These are phyloP conservation scores for Microchrysa polita DNA, from an alignment of 2,888 invertebrate genomes.

Conservation along the genomic window DNA sequence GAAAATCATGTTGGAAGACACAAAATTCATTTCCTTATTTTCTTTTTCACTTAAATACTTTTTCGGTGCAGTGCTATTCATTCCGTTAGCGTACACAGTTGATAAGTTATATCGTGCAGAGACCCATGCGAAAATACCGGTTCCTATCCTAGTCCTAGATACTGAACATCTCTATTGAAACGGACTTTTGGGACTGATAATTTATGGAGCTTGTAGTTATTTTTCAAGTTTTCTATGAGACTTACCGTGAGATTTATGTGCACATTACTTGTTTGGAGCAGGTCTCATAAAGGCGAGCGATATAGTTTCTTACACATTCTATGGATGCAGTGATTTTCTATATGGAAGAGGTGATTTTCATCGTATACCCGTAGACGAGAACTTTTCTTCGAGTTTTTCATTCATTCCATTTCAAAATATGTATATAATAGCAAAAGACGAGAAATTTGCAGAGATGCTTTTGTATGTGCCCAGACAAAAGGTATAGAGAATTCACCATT, in stretches of 20 bases:
- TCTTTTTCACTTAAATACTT: slow-evolving; percentile 33
- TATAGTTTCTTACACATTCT: slow-evolving; percentile 43
- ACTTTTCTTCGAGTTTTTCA: too few relatives aligned
- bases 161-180: slow-evolving; percentile 26
- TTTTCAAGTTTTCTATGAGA: slow-evolving; percentile 50
- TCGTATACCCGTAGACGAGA: too few relatives aligned
- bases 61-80: slow-evolving; percentile 4
- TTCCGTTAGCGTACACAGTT: slow-evolving; percentile 9
- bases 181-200: slow-evolving; percentile 44
- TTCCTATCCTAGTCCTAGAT: neutral
- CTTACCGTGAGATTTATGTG: slow-evolving; percentile 48
- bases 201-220: slow-evolving; percentile 44
- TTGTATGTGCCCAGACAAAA: slow-evolving; percentile 49
- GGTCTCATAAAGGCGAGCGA: slow-evolving; percentile 45
- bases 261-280: slow-evolving; percentile 48
- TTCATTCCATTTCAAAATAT: slow-evolving; percentile 14
- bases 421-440: slow-evolving; percentile 36
- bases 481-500: slow-evolving; percentile 45
- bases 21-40: slow-evolving; percentile 38
- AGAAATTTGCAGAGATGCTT: slow-evolving; percentile 48
- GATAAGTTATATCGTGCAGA: slow-evolving; percentile 15
- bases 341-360: slow-evolving; percentile 26
- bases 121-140: neutral
- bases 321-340: slow-evolving; percentile 32
- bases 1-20: neutral